Base-by-base conservation (phyloP, 2,888 invertebrate genomes). In the Fragum fragum region DNA sequence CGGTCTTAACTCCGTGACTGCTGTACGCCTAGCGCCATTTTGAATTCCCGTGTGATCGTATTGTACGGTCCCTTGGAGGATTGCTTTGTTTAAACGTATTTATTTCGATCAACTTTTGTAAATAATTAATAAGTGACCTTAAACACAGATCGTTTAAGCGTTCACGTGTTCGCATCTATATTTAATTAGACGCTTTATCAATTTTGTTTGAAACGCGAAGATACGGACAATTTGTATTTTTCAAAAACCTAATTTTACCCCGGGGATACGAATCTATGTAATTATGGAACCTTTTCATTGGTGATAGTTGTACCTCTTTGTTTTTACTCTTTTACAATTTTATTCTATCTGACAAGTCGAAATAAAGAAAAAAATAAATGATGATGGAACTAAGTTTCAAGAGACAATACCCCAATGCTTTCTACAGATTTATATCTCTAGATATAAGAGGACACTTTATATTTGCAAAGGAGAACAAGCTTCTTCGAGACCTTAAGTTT, bases 111-210 rank as follows among this genome's bases (percentile, higher is more conserved):
- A 82, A 80, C 77, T 61, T 69, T 23, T 57, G 68, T 85, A 77
- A 85, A 85, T 82, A 78, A 82, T 85, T 82, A 68, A 85, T 82
- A 66, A 80, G 57, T 85, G 78, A 85, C 81, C 80, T 85, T 77
- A 77, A 57, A 68, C 72, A 63, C 68, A 53, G 73, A 77, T 71
- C 28, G 53, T 52, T 39, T 71, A 61, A 70, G 68, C 39, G 55
- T 55, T 26, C 75, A 66, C 76, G 57, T 66, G 72, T n/a, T 26
- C 32, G 47, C 75, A 80, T 80, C 57, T 59, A 80, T 76, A 76
- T 80, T 80, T 80, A 53, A 80, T 76, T 70, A 72, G 39, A 79
- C 18, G 39, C 23, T 23, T 21, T 66, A 66, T 66, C 66, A 42
- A 14, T 39, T 42, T 39, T 66, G 66, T 66, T 66, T 66, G 66